Conservation (phyloP, 2,113 vertebrate genomes). For the Ceuthmochares aereus region DNA sequence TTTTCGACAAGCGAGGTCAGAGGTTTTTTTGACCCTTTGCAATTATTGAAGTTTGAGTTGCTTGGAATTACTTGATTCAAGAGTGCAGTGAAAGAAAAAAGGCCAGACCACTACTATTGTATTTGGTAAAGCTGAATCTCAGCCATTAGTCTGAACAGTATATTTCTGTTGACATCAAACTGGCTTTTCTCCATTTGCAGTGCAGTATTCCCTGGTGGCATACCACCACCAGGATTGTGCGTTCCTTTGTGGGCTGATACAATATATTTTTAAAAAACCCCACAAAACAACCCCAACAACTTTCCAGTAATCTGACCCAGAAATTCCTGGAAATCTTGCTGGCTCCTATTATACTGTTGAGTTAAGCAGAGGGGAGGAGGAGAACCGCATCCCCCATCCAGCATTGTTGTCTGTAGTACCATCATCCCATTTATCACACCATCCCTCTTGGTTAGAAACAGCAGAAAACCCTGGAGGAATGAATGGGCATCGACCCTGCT, state of each 20-base stretch:
- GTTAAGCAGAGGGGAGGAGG: not conserved
- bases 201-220: not conserved
- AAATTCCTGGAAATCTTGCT: not conserved
- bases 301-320: not conserved
- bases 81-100: not conserved
- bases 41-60: not conserved
- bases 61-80: not conserved
- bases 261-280: not conserved
- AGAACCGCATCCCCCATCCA: not conserved
- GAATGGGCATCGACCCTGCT: not conserved
- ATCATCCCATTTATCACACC: not conserved
- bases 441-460: not conserved
- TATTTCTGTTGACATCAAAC: not conserved
- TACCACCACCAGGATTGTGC: not conserved
- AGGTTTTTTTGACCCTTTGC: not conserved
- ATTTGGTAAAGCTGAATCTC: not conserved
- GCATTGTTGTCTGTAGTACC: not conserved
- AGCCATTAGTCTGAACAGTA: not conserved
- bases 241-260: not conserved
- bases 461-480: not conserved
- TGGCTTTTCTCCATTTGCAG: not conserved
- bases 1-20: not conserved
- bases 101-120: not conserved
- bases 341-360: not conserved
- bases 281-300: not conserved